Conservation (phyloP, 2,888 invertebrate genomes). For the Watsonalla binaria region DNA sequence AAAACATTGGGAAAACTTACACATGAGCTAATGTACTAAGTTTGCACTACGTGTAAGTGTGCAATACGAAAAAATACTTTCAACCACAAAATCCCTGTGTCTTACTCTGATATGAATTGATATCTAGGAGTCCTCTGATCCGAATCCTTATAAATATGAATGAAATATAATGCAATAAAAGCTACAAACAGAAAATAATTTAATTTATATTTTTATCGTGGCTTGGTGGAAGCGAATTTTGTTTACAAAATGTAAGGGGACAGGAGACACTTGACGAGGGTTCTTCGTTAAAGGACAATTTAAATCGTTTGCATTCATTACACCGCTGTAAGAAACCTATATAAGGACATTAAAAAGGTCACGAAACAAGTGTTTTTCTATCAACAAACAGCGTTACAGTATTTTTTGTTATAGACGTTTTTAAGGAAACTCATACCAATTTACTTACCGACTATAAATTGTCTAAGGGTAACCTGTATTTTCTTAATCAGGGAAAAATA, state of each 20-base stretch:
- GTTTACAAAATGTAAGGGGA: conserved; percentile 5
- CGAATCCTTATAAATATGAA: neutral
- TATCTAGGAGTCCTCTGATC: too few species aligned
- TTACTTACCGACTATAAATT: too few species aligned
- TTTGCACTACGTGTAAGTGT: too few species aligned
- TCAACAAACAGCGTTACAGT: neutral
- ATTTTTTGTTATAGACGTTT: neutral
- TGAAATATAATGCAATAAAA: neutral
- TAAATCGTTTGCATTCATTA: conserved; percentile 27
- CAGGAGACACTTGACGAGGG: conserved; percentile 39
- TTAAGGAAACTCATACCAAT: neutral
- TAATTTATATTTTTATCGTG: conserved; percentile 4
- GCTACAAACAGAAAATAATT: neutral
- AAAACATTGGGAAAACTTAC: too few species aligned
- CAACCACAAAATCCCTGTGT: too few species aligned
- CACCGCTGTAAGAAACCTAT: neutral
- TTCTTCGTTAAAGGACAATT: conserved; percentile 30
- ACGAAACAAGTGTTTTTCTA: neutral
- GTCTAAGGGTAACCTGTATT: too few species aligned
- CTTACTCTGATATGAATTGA: too few species aligned
- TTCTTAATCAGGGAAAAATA: too few species aligned
- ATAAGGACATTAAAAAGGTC: neutral
- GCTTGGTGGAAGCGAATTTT: neutral
- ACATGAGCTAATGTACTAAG: too few species aligned
- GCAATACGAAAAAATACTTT: too few species aligned